Percentiles rank a stretch among this genome's conserved stretches.
Conservation (phyloP, 2,113 vertebrate species). For the Naja naja region DNA sequence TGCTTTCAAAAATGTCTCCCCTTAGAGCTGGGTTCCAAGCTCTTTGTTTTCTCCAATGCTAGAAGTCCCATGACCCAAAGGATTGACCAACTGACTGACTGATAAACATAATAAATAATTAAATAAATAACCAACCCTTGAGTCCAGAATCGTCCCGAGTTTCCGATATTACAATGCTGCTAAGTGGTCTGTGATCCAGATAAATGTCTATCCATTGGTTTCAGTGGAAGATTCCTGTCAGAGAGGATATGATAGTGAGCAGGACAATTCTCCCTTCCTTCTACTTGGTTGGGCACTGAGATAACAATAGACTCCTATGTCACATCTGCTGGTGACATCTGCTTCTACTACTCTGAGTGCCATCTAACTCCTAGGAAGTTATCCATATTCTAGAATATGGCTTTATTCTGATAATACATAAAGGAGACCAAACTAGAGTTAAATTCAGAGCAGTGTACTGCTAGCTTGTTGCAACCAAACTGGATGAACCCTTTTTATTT, state of each 20-base stretch:
- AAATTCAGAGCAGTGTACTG: neutral
- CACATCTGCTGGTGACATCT: neutral
- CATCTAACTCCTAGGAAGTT: neutral
- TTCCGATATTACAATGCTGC: neutral
- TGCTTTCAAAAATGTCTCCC: neutral
- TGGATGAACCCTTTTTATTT: neutral
- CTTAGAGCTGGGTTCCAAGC: neutral
- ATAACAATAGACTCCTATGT: neutral
- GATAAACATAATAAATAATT: neutral
- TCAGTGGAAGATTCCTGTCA: neutral
- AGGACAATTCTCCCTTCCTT: neutral
- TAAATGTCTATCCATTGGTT: neutral
- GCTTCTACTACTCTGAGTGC: neutral
- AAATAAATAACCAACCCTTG: neutral
- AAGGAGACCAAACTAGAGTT: neutral
- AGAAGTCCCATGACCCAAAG: neutral
- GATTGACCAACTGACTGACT: neutral
- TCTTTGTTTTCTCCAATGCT: neutral
- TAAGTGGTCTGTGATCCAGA: neutral
- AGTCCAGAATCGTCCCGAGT: neutral
- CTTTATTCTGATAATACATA: neutral
- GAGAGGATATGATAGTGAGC: neutral
- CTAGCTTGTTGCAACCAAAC: neutral
- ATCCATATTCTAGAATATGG: neutral
- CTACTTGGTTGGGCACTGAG: neutral